Evolutionary conservation across 2,113 vertebrate species (phyloP), one percentile per base, ranked within the genome.

Genomic region (Tilapia sparmanii): DNA sequence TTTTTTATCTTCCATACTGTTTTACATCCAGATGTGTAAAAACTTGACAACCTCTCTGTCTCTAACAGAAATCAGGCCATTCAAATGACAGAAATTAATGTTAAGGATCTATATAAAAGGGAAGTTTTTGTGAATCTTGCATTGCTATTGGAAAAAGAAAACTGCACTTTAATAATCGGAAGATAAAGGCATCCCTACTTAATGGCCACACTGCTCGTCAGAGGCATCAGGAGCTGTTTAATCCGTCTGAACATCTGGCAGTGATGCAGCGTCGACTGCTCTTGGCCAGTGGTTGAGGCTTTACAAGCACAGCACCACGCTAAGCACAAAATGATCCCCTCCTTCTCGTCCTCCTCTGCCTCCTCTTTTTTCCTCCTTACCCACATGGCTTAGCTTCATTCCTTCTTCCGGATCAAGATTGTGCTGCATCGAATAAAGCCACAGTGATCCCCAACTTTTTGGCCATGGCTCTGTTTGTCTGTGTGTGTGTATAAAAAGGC

Each of bases 191-290:
- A 86, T 89, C 73, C 78, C 45, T 82, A 38, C 42, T 57, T 81
- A 85, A 89, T 90, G 24, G 81, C 63, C 42, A 54, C 45, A 53
- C 33, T 88, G 61, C 19, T 26, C 42, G 31, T 87, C 73, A 22
- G 73, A 78, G 59, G 68, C 83, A 89, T 88, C 45, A 45, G 50
- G 85, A 91, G 85, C 89, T 84, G 55, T 92, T 92, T 90, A 90
- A 92, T 92, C 91, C 16, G 7, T 26, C 87, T 42, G 71, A 92
- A 94, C 94, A 95, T 95, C 93, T 95, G 95, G 93, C 94, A 87
- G 86, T 50, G 84, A 89, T 89, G 92, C 85, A 50, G 81, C 40
- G 3, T 31, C 19, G 59, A 81, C 71, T 84, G 82, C 87, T 92
- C 85, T 85, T 90, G 86, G 88, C 86, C 90, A 71, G 90, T 84